Conservation (phyloP, 2,888 invertebrate species). For the Ceriagrion tenellum region DNA sequence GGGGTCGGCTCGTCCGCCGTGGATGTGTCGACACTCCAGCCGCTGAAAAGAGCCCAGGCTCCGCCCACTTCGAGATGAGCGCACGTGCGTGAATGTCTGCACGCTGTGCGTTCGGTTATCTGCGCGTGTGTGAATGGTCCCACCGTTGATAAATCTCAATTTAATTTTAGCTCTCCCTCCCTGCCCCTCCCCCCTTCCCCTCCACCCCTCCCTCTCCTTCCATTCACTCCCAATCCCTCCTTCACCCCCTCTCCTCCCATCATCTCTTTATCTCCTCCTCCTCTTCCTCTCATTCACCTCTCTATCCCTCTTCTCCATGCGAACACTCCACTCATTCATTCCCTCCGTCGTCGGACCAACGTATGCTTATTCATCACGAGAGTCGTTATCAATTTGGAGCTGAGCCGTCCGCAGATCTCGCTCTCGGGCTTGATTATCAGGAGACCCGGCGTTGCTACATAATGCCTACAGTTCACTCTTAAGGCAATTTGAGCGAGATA, state of each 20-base stretch:
- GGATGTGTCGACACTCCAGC: no score
- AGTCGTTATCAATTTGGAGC: no score
- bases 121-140: slow-evolving; percentile 14
- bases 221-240: background rate
- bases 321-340: background rate
- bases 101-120: background rate
- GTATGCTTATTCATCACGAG: background rate
- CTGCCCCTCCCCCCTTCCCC: background rate
- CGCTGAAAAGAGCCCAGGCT: no score
- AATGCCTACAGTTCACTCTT: no score
- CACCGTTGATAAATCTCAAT: slow-evolving; percentile 60
- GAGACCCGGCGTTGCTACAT: no score
- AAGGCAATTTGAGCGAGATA: no score
- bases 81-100: background rate
- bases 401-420: no score
- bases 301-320: no score
- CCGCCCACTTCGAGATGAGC: background rate
- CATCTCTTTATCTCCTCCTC: background rate
- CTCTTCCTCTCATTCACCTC: no score
- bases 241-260: background rate
- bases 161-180: slow-evolving; percentile 46
- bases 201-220: background rate
- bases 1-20: background rate
- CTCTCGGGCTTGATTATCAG: no score
- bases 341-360: background rate